A percentile compares a stretch with the other conserved stretches of the same genome.
Evolutionary conservation across 2,113 vertebrate species (phyloP).

Genomic region (Anarrhichthys ocellatus): DNA sequence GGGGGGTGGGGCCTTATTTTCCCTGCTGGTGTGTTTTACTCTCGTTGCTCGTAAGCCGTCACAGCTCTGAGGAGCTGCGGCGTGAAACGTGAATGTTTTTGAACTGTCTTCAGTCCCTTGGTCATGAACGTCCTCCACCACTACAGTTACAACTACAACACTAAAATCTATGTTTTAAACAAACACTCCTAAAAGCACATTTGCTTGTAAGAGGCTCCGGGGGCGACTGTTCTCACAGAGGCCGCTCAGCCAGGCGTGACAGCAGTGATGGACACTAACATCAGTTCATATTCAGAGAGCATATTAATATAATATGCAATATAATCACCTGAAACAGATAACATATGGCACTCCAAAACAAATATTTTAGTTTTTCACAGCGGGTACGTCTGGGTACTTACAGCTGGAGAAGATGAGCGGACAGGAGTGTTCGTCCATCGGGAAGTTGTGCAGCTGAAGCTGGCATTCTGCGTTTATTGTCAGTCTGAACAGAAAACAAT

Average conservation of each 20-base stretch:
- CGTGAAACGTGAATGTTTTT: background rate
- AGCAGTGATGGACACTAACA: background rate
- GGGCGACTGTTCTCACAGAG: background rate
- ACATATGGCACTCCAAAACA: background rate
- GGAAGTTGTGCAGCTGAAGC: conserved; percentile 96
- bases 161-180: background rate
- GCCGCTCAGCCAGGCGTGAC: background rate
- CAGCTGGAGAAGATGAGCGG: conserved; percentile 98
- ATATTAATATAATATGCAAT: background rate
- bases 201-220: background rate
- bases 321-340: background rate
- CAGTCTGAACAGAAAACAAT: conserved; percentile 81
- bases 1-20: background rate
- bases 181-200: background rate
- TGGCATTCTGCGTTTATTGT: conserved; percentile 98
- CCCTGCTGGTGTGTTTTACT: background rate
- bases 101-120: background rate
- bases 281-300: background rate
- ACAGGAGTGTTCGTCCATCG: conserved; percentile 97
- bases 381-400: conserved; percentile 84
- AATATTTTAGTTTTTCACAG: background rate
- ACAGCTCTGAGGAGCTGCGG: background rate
- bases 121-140: background rate
- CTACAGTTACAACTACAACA: background rate
- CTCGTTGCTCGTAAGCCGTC: background rate